Conservation (phyloP, 2,888 invertebrate genomes). For the Augiades crinisus region DNA sequence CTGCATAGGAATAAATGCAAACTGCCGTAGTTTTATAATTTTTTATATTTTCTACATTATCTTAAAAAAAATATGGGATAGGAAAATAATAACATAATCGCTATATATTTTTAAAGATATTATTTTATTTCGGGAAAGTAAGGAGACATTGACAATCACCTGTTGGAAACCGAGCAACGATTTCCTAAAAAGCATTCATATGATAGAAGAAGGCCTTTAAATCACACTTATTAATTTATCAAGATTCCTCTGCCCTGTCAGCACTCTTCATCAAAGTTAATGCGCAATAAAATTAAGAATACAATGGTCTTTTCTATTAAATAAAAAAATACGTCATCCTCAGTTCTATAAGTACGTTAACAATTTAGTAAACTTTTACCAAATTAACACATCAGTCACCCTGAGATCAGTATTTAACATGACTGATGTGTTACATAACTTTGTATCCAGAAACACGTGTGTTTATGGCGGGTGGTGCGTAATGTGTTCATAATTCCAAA, state of each 20-base stretch:
- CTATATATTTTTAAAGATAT: conserved; percentile 16
- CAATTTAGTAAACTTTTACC: conserved; percentile 76
- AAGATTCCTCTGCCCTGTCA: conserved; percentile 16
- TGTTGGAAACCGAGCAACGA: conserved; percentile 23
- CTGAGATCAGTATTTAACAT: conserved; percentile 65
- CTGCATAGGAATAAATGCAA: no score
- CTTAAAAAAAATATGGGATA: no score
- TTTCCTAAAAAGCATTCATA: conserved; percentile 23
- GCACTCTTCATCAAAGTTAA: conserved; percentile 16
- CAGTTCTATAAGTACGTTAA: conserved; percentile 79
- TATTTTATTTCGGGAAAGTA: conserved; percentile 26
- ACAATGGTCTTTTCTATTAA: conserved; percentile 74
- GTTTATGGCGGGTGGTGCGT: conserved; percentile 34
- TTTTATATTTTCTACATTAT: no score
- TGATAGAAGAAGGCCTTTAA: conserved; percentile 24
- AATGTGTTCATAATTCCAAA: conserved; percentile 36
- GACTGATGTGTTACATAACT: conserved; percentile 36
- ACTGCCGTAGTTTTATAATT: no score
- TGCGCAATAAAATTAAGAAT: conserved; percentile 22
- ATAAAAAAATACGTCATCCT: conserved; percentile 77
- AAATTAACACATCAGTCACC: conserved; percentile 71
- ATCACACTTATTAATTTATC: conserved; percentile 22
- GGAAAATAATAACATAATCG: conserved; percentile 17
- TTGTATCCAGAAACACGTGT: conserved; percentile 37
- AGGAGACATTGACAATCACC: conserved; percentile 25